These are phyloP conservation scores for Diplosoma virens DNA, from an alignment of 23 tunicate genomes.

Conservation along the genomic window DNA sequence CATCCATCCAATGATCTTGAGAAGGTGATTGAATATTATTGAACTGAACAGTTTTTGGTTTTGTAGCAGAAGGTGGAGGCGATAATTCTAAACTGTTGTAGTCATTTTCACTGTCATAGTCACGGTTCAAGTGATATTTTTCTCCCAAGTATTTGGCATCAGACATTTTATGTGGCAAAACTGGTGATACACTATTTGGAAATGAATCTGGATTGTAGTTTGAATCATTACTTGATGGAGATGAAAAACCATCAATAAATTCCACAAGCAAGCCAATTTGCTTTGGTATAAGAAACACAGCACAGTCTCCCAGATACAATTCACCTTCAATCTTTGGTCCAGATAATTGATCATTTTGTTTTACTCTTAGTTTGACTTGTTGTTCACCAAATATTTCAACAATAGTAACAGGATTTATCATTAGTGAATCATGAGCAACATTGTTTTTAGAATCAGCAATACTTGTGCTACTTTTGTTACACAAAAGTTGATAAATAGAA, in stretches of 20 bases:
- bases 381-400: constrained; percentile 55
- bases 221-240: constrained; percentile 1
- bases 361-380: constrained; percentile 47
- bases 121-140: background rate
- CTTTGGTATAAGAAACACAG: constrained; percentile 47
- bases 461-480: background rate
- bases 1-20: background rate
- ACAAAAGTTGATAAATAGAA: background rate
- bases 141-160: background rate
- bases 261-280: constrained; percentile 28
- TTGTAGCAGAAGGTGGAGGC: no score
- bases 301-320: constrained; percentile 47
- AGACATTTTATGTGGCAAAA: background rate
- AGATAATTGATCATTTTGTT: constrained; percentile 32
- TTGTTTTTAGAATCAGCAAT: background rate
- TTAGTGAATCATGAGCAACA: background rate
- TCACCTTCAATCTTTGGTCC: constrained; percentile 65
- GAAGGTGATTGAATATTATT: background rate
- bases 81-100: background rate
- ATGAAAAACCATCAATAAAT: constrained; percentile 11
- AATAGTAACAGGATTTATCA: background rate
- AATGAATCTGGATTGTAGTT: constrained; percentile 14
- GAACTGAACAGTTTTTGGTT: constrained; percentile 12
- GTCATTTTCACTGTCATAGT: background rate
- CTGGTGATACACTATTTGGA: constrained; percentile 14